Conservation (phyloP, 2,888 invertebrate genomes). For the Chorisops tibialis region DNA sequence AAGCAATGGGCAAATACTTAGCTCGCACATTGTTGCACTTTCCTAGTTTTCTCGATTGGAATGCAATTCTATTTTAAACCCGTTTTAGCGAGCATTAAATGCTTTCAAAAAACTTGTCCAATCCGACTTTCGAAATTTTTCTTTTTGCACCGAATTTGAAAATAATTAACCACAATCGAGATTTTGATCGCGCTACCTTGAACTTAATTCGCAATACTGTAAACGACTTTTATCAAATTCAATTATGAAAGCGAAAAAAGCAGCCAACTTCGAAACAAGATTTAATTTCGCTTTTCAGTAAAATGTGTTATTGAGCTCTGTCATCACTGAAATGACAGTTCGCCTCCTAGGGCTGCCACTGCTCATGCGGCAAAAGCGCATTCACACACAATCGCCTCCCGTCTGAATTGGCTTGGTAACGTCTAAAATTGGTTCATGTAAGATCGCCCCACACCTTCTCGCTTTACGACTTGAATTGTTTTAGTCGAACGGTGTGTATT, state of each 20-base stretch:
- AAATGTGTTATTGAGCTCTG: no score
- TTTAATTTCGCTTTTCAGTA: no score
- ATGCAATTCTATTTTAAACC: neutral
- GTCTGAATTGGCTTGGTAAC: no score
- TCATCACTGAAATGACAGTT: no score
- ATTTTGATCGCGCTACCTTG: neutral
- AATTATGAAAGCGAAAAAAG: conserved; percentile 10
- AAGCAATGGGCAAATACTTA: conserved; percentile 70
- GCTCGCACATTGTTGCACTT: conserved; percentile 44
- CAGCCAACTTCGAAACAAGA: no score
- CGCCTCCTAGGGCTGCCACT: no score
- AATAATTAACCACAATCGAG: neutral
- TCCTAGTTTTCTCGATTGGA: neutral
- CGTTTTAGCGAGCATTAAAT: neutral
- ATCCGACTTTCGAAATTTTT: neutral
- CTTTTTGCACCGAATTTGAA: neutral
- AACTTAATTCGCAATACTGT: neutral
- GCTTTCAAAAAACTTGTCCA: neutral
- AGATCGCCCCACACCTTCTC: no score
- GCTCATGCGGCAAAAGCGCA: no score
- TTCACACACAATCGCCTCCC: no score
- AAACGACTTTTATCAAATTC: neutral
- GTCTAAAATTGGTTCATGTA: no score
- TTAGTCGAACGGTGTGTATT: no score
- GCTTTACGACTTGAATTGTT: no score